Base-by-base conservation (phyloP, 2,113 vertebrate genomes). In the Phyllostomus hastatus region DNA sequence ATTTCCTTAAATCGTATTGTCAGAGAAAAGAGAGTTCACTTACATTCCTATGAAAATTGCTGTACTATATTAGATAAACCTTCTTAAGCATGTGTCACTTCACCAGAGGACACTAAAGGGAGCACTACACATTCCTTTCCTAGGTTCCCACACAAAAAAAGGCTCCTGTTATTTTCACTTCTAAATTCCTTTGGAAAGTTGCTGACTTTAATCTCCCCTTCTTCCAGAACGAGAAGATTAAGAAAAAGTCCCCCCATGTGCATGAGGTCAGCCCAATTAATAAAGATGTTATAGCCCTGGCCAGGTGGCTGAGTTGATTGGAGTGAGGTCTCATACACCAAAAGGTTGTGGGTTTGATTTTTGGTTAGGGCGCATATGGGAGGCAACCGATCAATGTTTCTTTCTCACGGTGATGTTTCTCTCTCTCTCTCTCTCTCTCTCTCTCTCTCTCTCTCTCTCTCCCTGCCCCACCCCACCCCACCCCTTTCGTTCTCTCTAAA, bases 21-120 rank as follows among this genome's bases (percentile, higher is more conserved):
- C 95, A 94, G 87, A 96, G 94, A 94, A 92, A 97, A 97, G 96
- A 54, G 88, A 97, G 73, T 86, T 88, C 78, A 92, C 90, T 97
- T 97, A 88, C 10, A 95, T 88, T 90, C 54, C 84, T 95, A 64
- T 95, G 95, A 92, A 97, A 97, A 95, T 95, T 90, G 76, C 85
- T 96, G 73, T 90, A 64, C 87, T 95, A 69, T 96, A 64, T 96
- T 95, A 95, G 88, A 76, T 70, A 97, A 85, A 96, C 72, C 75
- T 80, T 90, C 91, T 96, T 88, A 72, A 92, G 57, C 41, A 46
- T 8, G 43, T 82, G 92, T 73, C 95, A 94, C 70, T 93, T 95
- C 43, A 69, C 41, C 70, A 92, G 76, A 48, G n/a, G 81, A 94
- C 38, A 76, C 70, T 85, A 50, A 95, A 78, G 84, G 95, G 87